Evolutionary conservation across 2,888 invertebrate species (phyloP).

Genomic region (Epinotia demarniana): DNA sequence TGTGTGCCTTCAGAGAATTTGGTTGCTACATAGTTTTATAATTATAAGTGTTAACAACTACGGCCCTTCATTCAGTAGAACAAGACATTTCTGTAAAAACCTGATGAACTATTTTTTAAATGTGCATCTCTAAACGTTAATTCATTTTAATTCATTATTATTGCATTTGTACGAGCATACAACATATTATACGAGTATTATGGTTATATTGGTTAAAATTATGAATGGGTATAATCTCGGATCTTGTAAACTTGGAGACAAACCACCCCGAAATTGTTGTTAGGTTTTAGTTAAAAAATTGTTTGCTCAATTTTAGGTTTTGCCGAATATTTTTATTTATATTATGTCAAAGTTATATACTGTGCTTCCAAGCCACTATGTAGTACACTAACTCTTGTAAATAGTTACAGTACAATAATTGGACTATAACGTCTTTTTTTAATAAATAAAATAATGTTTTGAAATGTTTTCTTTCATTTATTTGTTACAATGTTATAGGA

Average conservation of each 20-base stretch:
- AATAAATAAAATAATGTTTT: constrained; percentile 39
- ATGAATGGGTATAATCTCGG: constrained; percentile 7
- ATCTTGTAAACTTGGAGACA: neutral
- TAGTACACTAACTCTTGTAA: constrained; percentile 39
- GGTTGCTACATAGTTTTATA: constrained; percentile 36
- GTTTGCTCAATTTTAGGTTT: constrained; percentile 42
- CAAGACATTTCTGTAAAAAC: constrained; percentile 8
- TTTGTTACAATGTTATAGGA: neutral
- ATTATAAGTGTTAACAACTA: constrained; percentile 31
- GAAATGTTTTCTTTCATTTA: constrained; percentile 19
- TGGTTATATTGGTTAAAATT: constrained; percentile 16
- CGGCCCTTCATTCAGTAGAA: constrained; percentile 23
- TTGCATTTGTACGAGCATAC: neutral
- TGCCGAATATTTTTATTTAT: constrained; percentile 39
- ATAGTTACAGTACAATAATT: constrained; percentile 41
- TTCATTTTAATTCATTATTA: neutral
- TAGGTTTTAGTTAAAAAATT: constrained; percentile 32
- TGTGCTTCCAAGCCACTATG: constrained; percentile 36
- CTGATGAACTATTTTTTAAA: constrained; percentile 5
- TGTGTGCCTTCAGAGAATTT: constrained; percentile 41
- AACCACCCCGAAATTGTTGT: constrained; percentile 15
- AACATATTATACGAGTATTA: neutral
- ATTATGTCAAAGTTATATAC: constrained; percentile 27
- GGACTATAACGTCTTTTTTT: constrained; percentile 38
- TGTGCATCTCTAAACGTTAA: neutral